Conservation (phyloP, 2,113 vertebrate genomes). For the Amia ocellicauda region DNA sequence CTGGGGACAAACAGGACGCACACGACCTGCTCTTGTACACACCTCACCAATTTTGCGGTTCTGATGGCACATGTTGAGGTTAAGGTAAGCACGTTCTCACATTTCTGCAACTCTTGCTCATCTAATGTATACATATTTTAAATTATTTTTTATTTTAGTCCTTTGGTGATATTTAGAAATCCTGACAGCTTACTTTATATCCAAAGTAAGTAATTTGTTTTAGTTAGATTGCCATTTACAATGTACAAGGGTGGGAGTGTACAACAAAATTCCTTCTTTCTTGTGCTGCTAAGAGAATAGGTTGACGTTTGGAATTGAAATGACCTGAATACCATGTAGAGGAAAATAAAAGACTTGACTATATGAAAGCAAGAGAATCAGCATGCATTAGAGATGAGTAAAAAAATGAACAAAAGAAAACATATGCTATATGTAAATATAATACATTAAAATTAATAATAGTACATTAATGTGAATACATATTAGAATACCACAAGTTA, state of each 20-base stretch:
- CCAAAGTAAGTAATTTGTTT: too few species aligned
- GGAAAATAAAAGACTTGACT: background rate
- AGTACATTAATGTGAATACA: too few species aligned
- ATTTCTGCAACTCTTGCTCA: background rate
- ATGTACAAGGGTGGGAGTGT: background rate
- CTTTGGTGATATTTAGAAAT: too few species aligned
- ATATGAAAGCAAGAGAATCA: too few species aligned
- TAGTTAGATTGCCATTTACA: slow-evolving; percentile 7
- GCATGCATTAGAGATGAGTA: too few species aligned
- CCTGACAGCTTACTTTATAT: too few species aligned
- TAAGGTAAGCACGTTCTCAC: slow-evolving; percentile 69
- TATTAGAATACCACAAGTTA: too few species aligned
- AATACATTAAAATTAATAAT: too few species aligned
- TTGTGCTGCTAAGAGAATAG: background rate
- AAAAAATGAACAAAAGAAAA: too few species aligned
- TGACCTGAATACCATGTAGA: slow-evolving; percentile 2
- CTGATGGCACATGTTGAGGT: slow-evolving; percentile 98
- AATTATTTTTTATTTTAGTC: too few species aligned
- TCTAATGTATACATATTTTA: background rate
- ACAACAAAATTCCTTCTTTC: background rate
- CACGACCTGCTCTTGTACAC: slow-evolving; percentile 94
- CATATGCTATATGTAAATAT: too few species aligned
- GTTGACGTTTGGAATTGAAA: slow-evolving; percentile 3
- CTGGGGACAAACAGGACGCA: slow-evolving; percentile 89
- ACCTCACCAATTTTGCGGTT: slow-evolving; percentile 95